These are phyloP conservation scores for Platorchestia sp. DNA, from an alignment of 1,140 invertebrate species.

Conservation along the genomic window DNA sequence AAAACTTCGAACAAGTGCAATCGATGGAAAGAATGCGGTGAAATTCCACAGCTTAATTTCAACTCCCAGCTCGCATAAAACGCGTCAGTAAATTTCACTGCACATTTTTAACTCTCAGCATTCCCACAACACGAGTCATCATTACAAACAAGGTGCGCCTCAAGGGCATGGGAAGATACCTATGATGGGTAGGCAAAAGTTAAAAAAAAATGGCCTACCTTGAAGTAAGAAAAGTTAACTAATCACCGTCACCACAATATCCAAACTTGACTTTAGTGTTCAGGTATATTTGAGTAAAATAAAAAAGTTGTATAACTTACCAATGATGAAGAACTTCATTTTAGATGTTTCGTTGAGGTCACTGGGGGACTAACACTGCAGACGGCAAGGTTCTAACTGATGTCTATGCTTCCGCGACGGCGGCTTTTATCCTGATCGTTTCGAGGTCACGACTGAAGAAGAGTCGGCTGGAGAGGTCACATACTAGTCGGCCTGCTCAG, in stretches of 20 bases:
- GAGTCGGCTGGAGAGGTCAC: constrained; percentile 20
- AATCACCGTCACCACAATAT: not conserved
- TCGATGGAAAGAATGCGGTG: not conserved
- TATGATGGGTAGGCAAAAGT: not conserved
- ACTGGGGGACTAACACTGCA: not conserved
- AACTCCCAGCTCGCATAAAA: not conserved
- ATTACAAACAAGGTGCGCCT: not conserved
- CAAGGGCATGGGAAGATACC: not conserved
- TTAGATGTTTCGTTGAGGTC: not conserved
- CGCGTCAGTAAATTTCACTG: not conserved
- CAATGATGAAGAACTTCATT: constrained; percentile 32
- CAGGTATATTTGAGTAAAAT: not conserved
- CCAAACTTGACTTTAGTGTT: not conserved
- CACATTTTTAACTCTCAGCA: not conserved
- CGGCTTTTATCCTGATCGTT: not conserved
- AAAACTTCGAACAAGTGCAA: not conserved
- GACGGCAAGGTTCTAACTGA: not conserved
- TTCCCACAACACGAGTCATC: not conserved
- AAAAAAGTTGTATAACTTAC: not conserved
- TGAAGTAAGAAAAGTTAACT: not conserved
- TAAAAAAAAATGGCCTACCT: not conserved
- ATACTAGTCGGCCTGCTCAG: not conserved
- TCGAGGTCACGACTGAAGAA: constrained; percentile 37
- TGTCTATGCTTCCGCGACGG: constrained; percentile 12
- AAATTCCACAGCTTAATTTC: not conserved